Evolutionary conservation across 2,797 vertebrate genomes (phyloP), one percentile per base, ranked within the genome.

Genomic region (Aplochiton taeniatus): DNA sequence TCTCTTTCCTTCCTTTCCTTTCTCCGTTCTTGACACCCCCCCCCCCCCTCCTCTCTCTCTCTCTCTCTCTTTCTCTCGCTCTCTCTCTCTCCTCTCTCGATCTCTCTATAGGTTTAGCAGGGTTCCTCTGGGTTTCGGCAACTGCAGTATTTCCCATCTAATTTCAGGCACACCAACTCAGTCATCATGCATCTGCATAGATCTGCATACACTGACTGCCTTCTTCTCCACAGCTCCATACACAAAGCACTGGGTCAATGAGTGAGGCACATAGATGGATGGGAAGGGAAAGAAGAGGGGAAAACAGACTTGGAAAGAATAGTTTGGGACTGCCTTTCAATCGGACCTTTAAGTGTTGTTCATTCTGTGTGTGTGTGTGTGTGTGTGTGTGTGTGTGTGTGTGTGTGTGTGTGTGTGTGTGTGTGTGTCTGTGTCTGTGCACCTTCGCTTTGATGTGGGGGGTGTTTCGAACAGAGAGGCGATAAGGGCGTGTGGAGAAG

Each of bases 161-260:
- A n/a, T 58, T 45, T 14, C 17, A 41, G 17, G 41, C n/a, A 18
- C 42, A 17, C 56, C 14, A 58, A 11, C 56, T 45, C 56, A 41
- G 54, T 45, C 56, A 58, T 43, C 31, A 4, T 43, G 5, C 4
- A 43, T 58, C 56, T 45, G 42, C 56, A 58, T 43, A 46, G 57
- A 58, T 58, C 43, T 58, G 57, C 57, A 58, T 58, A 58, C 42
- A 11, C 42, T 44, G 56, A 17, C 56, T 44, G 11, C 16, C 18
- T 17, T 11, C 75, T 78, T 74, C 69, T 61, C 60, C 16, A 58
- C 20, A 55, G 58, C 67, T 47, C 56, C 48, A 54, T 61, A 72
- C 42, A 64, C 20, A 41, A 16, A 46, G 51, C 9, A 53, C 70
- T 60, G 5, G 47, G 4, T 18, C 50, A 42, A 55, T 41, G 11